Conservation (phyloP, 2,113 vertebrate species). For the Sciurus niger region DNA sequence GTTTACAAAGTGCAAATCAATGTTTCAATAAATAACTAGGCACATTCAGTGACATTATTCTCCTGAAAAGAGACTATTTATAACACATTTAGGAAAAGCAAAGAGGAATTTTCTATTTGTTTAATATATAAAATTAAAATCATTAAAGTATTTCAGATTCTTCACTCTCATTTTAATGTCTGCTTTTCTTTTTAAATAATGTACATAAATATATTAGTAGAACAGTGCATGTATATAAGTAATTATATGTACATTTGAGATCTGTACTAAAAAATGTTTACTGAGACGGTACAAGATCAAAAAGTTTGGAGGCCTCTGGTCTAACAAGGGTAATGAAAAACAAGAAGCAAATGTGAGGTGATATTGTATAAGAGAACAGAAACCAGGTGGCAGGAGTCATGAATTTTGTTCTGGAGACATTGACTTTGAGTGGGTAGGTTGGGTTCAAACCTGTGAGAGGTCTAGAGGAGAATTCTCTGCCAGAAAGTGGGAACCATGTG, state of each 20-base stretch:
- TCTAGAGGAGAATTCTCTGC: neutral
- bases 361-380: neutral
- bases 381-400: neutral
- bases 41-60: neutral
- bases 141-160: conserved; percentile 42
- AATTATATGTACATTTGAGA: neutral
- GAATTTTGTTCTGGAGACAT: neutral
- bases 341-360: neutral
- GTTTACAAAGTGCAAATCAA: neutral
- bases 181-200: neutral
- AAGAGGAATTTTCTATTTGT: neutral
- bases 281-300: neutral
- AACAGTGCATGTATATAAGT: neutral
- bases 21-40: conserved; percentile 17
- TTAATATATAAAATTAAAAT: conserved; percentile 12
- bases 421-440: neutral
- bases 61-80: conserved; percentile 10
- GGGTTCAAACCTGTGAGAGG: neutral
- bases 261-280: conserved; percentile 5
- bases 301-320: neutral
- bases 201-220: neutral
- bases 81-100: conserved; percentile 36
- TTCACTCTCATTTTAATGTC: neutral
- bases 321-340: neutral
- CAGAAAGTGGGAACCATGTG: neutral